Percentiles rank a stretch among this genome's conserved stretches.
These are phyloP conservation scores for Hydrophis major DNA, from an alignment of 2,797 vertebrate genomes.

Conservation along the genomic window DNA sequence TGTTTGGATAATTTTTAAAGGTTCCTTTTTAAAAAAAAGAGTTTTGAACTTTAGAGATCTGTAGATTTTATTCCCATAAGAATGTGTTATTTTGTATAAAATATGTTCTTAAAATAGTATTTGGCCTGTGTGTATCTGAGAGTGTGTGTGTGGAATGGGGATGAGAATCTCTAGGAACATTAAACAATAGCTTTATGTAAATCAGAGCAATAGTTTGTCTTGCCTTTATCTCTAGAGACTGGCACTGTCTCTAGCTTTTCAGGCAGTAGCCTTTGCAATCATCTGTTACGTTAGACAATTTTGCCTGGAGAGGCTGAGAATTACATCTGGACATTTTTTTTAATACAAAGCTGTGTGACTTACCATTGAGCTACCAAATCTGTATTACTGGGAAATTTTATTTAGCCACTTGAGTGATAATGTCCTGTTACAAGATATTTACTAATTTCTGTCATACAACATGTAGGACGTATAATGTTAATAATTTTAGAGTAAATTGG, in stretches of 20 bases:
- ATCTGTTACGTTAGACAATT: neutral
- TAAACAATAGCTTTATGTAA: neutral
- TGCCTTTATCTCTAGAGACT: neutral
- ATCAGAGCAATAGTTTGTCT: neutral
- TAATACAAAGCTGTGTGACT: neutral
- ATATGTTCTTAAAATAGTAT: slow-evolving; percentile 78
- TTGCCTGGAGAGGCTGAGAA: neutral
- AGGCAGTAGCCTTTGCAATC: neutral
- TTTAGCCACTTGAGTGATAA: neutral
- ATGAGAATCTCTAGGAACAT: neutral
- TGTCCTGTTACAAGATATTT: neutral
- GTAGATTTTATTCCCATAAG: slow-evolving; percentile 83
- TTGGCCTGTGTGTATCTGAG: slow-evolving; percentile 44
- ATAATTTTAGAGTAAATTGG: neutral
- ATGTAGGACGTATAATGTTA: neutral
- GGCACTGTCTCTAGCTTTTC: neutral
- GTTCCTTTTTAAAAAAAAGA: slow-evolving; percentile 69
- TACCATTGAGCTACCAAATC: neutral
- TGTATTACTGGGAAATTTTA: neutral
- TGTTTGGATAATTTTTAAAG: slow-evolving; percentile 74
- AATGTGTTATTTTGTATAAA: slow-evolving; percentile 84
- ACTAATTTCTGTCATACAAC: neutral
- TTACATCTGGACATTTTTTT: neutral
- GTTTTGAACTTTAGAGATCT: slow-evolving; percentile 75
- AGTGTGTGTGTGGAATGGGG: neutral